A percentile compares a stretch with the other conserved stretches of the same genome.
phyloP scores from a whole-genome alignment of 2,888 invertebrate genomes.

The Malthinus seriepunctatus region DNA sequence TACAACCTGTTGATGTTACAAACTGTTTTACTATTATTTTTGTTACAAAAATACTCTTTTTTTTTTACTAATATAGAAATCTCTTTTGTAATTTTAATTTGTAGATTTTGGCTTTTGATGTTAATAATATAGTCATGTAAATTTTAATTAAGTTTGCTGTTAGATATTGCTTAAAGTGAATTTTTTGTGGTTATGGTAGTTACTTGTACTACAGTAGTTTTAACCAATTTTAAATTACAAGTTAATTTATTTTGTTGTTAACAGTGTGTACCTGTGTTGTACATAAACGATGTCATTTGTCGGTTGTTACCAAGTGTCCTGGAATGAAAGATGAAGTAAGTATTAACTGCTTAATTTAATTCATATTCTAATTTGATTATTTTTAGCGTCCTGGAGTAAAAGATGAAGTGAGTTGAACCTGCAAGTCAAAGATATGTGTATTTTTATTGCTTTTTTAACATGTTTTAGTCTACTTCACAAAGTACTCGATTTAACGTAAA shows the following conservation, averaged over 20 bases:
- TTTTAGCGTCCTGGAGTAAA: neutral
- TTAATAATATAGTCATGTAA: neutral
- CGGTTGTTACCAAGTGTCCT: conserved; percentile 98
- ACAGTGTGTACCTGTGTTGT: conserved; percentile 98
- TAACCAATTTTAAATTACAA: no score
- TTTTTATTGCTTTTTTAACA: conserved; percentile 6
- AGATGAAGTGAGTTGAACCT: neutral
- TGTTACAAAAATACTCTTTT: no score
- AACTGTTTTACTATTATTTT: no score
- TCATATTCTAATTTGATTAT: neutral
- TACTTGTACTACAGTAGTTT: neutral
- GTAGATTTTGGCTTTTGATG: no score
- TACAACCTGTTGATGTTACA: no score
- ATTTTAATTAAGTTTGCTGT: conserved; percentile 1
- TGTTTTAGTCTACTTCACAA: conserved; percentile 58
- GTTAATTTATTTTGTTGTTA: neutral
- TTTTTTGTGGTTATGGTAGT: conserved; percentile 4
- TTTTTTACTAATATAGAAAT: no score
- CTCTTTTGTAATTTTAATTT: no score
- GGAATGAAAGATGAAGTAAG: conserved; percentile 90
- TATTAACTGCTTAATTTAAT: neutral
- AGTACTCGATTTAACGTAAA: conserved; percentile 93
- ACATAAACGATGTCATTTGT: conserved; percentile 97
- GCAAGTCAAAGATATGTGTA: neutral
- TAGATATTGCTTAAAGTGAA: neutral